These are phyloP conservation scores for Parelbella ahira DNA, from an alignment of 2,888 invertebrate genomes.

Conservation along the genomic window DNA sequence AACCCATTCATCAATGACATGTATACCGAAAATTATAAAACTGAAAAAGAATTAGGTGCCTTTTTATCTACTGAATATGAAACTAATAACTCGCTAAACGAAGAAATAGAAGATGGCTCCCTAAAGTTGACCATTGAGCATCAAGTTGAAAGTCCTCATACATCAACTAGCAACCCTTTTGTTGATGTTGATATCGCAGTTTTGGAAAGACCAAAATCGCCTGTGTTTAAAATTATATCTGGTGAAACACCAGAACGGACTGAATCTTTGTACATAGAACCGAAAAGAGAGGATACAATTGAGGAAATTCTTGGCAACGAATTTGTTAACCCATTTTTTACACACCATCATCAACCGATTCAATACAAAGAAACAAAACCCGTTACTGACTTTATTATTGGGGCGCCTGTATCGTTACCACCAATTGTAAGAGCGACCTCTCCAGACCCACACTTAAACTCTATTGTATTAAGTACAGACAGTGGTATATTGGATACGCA, in stretches of 20 bases:
- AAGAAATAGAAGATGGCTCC: conserved; percentile 40
- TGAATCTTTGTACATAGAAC: conserved; percentile 48
- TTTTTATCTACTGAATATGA: conserved; percentile 63
- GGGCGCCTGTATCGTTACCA: conserved; percentile 74
- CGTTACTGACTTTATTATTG: conserved; percentile 70
- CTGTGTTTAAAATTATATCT: conserved; percentile 64
- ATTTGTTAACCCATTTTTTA: conserved; percentile 63
- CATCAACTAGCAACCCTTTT: conserved; percentile 36
- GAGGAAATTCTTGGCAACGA: conserved; percentile 52
- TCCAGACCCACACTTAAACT: conserved; percentile 53
- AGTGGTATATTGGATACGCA: conserved; percentile 15
- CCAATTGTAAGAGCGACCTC: conserved; percentile 54
- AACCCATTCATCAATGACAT: conserved; percentile 59
- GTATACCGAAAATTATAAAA: conserved; percentile 46
- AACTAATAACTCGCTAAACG: conserved; percentile 61
- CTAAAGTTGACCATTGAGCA: conserved; percentile 20
- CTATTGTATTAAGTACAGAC: conserved; percentile 41
- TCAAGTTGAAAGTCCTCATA: neutral
- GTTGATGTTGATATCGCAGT: conserved; percentile 37
- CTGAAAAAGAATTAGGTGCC: conserved; percentile 53
- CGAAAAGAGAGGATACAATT: conserved; percentile 37
- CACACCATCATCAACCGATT: conserved; percentile 44
- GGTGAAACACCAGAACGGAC: conserved; percentile 46
- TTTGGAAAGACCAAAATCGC: conserved; percentile 61
- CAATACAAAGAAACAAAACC: conserved; percentile 37